phyloP scores from a whole-genome alignment of 2,888 invertebrate species.

The Dromius quadrimaculatus region DNA sequence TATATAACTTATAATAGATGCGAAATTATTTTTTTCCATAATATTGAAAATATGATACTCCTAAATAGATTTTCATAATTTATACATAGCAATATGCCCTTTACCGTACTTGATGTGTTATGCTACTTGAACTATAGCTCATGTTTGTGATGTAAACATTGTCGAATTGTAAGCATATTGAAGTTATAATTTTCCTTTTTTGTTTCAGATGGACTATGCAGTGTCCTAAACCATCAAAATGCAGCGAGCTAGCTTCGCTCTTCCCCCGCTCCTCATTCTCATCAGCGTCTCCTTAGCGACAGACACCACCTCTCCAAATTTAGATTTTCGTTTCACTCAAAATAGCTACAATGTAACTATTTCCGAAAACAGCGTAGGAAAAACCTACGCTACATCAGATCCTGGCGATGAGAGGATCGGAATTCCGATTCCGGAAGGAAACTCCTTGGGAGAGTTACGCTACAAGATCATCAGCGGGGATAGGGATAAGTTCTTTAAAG shows the following conservation, averaged over 20 bases:
- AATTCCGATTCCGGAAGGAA: conserved; percentile 69
- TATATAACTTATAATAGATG: no score
- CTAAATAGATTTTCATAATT: no score
- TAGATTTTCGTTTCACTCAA: conserved; percentile 78
- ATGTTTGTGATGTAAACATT: no score
- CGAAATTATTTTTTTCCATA: no score
- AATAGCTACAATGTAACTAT: conserved; percentile 88
- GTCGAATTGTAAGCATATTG: not conserved
- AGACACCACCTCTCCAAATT: conserved; percentile 31
- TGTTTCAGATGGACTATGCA: conserved; percentile 50
- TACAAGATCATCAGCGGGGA: conserved; percentile 92
- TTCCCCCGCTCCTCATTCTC: conserved; percentile 16
- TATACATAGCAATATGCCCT: no score
- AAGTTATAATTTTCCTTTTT: not conserved
- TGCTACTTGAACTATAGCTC: no score
- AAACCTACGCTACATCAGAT: conserved; percentile 82
- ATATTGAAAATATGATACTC: no score
- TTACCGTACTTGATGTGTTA: no score
- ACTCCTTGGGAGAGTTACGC: conserved; percentile 69
- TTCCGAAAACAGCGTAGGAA: conserved; percentile 92
- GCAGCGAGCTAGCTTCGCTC: conserved; percentile 25
- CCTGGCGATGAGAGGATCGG: conserved; percentile 85
- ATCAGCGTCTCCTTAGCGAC: conserved; percentile 18
- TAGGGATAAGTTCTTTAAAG: conserved; percentile 91
- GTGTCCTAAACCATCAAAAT: conserved; percentile 36